These are phyloP conservation scores for Urocolius indicus DNA, from an alignment of 2,113 vertebrate genomes.

Conservation along the genomic window DNA sequence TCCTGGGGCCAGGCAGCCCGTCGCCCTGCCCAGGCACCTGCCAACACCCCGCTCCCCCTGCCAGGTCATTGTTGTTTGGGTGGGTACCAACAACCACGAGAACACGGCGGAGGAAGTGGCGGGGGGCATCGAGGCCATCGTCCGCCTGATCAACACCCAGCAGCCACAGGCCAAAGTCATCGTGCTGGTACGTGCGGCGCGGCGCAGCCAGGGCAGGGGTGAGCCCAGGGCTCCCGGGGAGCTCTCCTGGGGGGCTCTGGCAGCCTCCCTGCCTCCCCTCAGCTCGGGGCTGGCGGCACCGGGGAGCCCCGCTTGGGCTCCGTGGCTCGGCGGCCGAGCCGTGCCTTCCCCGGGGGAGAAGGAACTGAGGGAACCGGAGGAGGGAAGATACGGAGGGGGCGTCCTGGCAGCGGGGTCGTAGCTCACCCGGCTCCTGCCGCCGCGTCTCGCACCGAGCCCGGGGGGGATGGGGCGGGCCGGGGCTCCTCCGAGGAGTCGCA, in stretches of 20 bases:
- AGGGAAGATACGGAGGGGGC: too few relatives aligned
- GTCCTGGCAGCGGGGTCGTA: too few relatives aligned
- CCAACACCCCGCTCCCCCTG: not conserved
- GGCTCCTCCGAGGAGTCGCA: fast-evolving
- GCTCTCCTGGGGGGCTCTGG: too few relatives aligned
- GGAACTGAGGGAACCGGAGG: too few relatives aligned
- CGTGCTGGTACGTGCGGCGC: conserved; percentile 84
- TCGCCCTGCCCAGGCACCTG: too few relatives aligned
- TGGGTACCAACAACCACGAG: conserved; percentile 95
- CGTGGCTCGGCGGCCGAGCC: too few relatives aligned
- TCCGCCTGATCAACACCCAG: conserved; percentile 85
- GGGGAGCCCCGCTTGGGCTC: not conserved
- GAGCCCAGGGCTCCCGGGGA: too few relatives aligned
- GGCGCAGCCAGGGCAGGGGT: too few relatives aligned
- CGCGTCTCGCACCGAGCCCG: not conserved
- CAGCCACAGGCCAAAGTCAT: conserved; percentile 94
- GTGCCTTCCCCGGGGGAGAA: not conserved
- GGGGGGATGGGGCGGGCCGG: not conserved
- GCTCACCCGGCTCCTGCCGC: not conserved
- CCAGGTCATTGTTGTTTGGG: conserved; percentile 95
- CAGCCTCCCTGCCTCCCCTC: not conserved
- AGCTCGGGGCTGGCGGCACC: not conserved
- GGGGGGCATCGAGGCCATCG: conserved; percentile 91
- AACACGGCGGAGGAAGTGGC: conserved; percentile 95
- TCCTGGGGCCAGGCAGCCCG: not conserved